Evolutionary conservation across 2,888 invertebrate species (phyloP).

Genomic region (Fragum whitleyi): DNA sequence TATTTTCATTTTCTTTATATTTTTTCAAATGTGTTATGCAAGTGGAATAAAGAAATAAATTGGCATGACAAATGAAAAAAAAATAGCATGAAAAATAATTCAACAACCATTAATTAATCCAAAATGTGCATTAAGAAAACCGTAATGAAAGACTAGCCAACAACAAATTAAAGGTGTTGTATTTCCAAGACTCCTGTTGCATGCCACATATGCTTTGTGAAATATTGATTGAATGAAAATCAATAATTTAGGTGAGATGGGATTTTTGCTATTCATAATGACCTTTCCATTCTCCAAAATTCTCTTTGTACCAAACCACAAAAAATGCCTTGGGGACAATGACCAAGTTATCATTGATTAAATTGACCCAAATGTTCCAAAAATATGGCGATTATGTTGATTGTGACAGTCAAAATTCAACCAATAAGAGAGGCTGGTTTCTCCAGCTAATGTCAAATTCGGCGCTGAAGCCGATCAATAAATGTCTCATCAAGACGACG

Average conservation of each 20-base stretch:
- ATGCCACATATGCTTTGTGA: constrained; percentile 50
- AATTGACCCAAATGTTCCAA: constrained; percentile 70
- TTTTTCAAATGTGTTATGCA: too few relatives aligned
- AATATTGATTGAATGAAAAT: constrained; percentile 54
- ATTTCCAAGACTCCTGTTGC: constrained; percentile 27
- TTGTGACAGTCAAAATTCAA: constrained; percentile 52
- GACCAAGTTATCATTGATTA: constrained; percentile 26
- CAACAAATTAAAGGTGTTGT: constrained; percentile 1
- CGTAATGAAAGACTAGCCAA: not conserved
- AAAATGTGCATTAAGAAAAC: not conserved
- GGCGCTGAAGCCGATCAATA: constrained; percentile 65
- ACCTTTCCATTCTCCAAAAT: not conserved
- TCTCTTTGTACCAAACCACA: not conserved
- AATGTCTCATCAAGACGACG: constrained; percentile 49
- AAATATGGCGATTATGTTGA: constrained; percentile 69
- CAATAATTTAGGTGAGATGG: constrained; percentile 55
- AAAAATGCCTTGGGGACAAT: constrained; percentile 10
- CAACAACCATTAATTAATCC: not conserved
- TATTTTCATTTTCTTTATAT: too few relatives aligned
- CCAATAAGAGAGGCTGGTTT: constrained; percentile 48
- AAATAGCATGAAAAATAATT: not conserved
- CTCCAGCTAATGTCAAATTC: constrained; percentile 56
- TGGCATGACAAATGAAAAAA: too few relatives aligned
- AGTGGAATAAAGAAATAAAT: too few relatives aligned
- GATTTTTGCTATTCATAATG: not conserved